Evolutionary conservation across 2,113 vertebrate genomes (phyloP).

Genomic region (Turnix velox): DNA sequence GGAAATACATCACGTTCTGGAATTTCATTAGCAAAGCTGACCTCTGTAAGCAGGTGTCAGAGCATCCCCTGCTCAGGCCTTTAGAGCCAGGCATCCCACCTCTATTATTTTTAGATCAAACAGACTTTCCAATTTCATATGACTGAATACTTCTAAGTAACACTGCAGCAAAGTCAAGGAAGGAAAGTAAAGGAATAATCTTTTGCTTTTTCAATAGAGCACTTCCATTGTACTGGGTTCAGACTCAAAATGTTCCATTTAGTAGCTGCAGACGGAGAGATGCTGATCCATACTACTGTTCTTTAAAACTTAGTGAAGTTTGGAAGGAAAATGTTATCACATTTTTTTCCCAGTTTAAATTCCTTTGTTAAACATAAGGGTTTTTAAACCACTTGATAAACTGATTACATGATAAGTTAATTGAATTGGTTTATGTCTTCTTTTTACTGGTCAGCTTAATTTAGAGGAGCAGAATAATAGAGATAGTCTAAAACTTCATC

Average conservation of each 20-base stretch:
- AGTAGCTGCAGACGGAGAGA: not conserved
- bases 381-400: constrained; percentile 1
- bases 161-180: not conserved
- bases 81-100: not conserved
- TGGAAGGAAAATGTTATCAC: not conserved
- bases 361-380: not conserved
- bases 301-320: not conserved
- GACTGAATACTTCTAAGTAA: not conserved
- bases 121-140: not conserved
- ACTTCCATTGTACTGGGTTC: not conserved
- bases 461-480: not conserved
- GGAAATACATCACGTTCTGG: not conserved
- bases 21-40: not conserved
- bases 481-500: not conserved
- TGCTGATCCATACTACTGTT: not conserved
- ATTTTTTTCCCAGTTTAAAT: not conserved
- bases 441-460: not conserved
- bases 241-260: not conserved
- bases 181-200: not conserved
- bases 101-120: not conserved
- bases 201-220: not conserved
- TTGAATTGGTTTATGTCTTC: not conserved
- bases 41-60: not conserved
- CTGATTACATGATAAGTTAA: not conserved
- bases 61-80: not conserved